Conservation (phyloP, 37 sponge, comb jelly and placozoan genomes). For the Spongia lamella region DNA sequence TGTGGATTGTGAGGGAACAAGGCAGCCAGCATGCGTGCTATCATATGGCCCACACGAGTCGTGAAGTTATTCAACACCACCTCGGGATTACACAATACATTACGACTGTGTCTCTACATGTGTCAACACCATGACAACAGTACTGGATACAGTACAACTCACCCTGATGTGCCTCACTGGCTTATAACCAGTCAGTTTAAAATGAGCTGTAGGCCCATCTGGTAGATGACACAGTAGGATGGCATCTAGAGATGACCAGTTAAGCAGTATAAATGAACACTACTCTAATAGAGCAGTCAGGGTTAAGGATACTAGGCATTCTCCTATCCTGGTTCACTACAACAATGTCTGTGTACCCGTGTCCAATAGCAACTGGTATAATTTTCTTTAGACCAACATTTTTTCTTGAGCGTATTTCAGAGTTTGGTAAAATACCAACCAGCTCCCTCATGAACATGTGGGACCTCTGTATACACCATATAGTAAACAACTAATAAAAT, state of each 20-base stretch:
- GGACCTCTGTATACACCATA: slow-evolving; percentile 43
- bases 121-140: background rate
- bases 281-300: background rate
- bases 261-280: background rate
- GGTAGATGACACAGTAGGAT: slow-evolving; percentile 89
- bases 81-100: slow-evolving; percentile 84
- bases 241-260: slow-evolving; percentile 55
- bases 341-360: slow-evolving; percentile 77
- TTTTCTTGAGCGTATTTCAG: slow-evolving; percentile 69
- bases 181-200: slow-evolving; percentile 84
- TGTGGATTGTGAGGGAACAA: slow-evolving; percentile 92
- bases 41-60: slow-evolving; percentile 90
- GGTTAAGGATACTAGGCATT: slow-evolving; percentile 80
- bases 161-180: slow-evolving; percentile 82
- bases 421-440: slow-evolving; percentile 80
- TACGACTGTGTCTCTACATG: slow-evolving; percentile 81
- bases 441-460: slow-evolving; percentile 79
- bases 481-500: background rate
- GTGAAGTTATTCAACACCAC: slow-evolving; percentile 94
- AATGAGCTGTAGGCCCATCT: slow-evolving; percentile 94
- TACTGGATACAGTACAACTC: background rate
- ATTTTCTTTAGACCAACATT: slow-evolving; percentile 79
- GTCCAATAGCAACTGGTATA: slow-evolving; percentile 60
- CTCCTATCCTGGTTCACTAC: slow-evolving; percentile 92
- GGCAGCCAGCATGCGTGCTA: slow-evolving; percentile 91